Percentiles rank a stretch among this genome's conserved stretches.
These are phyloP conservation scores for Parotia lawesii DNA, from an alignment of 2,113 vertebrate species.

Conservation along the genomic window DNA sequence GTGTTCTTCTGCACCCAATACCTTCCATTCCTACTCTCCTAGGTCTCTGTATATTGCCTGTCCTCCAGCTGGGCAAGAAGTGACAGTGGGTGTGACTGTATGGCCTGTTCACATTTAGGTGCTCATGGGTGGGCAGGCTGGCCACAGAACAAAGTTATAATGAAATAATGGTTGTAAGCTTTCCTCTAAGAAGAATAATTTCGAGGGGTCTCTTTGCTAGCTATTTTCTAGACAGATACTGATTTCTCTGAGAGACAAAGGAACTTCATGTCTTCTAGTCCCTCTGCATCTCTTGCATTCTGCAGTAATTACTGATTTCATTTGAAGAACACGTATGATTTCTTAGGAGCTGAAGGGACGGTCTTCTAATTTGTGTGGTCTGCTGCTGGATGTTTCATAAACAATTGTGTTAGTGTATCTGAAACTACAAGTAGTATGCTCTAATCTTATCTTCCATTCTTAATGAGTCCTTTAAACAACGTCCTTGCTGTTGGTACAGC, in stretches of 20 bases:
- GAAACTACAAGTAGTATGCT: not conserved
- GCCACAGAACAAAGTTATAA: not conserved
- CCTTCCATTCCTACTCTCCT: not conserved
- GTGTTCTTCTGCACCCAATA: not conserved
- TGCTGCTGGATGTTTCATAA: not conserved
- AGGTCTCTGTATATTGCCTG: not conserved
- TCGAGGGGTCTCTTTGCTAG: not conserved
- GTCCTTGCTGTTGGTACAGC: not conserved
- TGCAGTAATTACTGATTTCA: not conserved
- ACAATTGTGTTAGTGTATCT: not conserved
- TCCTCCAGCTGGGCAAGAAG: not conserved
- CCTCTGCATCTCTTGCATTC: not conserved
- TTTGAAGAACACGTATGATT: not conserved
- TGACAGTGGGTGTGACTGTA: not conserved
- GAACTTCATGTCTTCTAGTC: not conserved
- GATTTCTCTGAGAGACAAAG: not conserved
- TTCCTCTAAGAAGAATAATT: not conserved
- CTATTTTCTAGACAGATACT: not conserved
- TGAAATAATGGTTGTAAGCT: not conserved
- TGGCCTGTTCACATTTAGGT: not conserved
- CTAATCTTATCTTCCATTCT: not conserved
- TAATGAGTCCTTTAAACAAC: not conserved
- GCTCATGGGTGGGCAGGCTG: not conserved
- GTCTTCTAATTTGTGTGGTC: not conserved
- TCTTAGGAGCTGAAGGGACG: fast-evolving